These are phyloP conservation scores for Pluvianellus socialis DNA, from an alignment of 2,113 vertebrate genomes.

Conservation along the genomic window DNA sequence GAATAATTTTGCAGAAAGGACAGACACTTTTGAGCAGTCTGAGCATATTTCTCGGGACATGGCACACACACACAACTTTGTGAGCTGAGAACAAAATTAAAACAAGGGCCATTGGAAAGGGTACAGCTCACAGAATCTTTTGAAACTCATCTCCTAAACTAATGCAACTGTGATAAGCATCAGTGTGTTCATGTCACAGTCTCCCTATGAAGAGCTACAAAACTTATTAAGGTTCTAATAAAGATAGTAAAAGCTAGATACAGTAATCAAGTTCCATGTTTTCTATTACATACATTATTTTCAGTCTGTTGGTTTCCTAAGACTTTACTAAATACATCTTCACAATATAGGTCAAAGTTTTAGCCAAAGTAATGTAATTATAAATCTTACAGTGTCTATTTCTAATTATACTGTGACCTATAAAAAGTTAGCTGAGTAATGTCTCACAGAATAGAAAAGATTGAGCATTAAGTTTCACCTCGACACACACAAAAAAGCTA, in stretches of 20 bases:
- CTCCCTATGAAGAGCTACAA: neutral
- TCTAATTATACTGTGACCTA: conserved; percentile 46
- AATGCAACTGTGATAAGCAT: neutral
- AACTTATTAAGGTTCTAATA: neutral
- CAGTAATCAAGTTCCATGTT: neutral
- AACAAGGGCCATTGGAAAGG: neutral
- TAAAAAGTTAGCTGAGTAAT: conserved; percentile 52
- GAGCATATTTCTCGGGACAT: neutral
- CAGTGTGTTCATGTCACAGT: neutral
- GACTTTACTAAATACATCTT: conserved; percentile 27
- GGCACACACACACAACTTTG: neutral
- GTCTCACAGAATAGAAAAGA: neutral
- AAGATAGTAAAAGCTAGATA: neutral
- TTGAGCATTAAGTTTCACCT: neutral
- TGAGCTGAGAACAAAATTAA: neutral
- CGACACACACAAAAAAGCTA: neutral
- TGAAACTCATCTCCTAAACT: neutral
- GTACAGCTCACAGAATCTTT: neutral
- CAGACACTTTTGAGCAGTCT: neutral
- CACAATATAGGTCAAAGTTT: conserved; percentile 30
- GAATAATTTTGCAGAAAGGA: neutral
- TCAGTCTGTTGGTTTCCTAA: conserved; percentile 6
- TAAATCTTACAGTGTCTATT: conserved; percentile 2
- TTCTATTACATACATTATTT: neutral
- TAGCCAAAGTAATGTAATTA: conserved; percentile 18